A percentile compares a stretch with the other conserved stretches of the same genome.
Evolutionary conservation across 2,113 vertebrate species (phyloP).

Genomic region (Phalacrocorax pelagicus): DNA sequence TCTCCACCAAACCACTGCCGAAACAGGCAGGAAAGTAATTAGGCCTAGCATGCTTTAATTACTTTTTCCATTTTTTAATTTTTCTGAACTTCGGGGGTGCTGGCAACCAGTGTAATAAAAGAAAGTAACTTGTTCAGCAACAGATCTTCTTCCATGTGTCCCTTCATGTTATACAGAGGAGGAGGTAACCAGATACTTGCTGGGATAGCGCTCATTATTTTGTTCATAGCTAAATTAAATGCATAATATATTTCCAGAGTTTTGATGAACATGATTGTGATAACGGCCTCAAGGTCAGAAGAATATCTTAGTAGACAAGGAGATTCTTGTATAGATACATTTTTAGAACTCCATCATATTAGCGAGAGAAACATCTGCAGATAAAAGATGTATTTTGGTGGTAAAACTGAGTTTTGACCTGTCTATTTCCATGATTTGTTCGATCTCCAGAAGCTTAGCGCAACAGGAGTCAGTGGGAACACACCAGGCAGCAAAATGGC

Average conservation of each 20-base stretch:
- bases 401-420: background rate
- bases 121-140: slow-evolving; percentile 10
- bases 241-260: background rate
- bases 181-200: slow-evolving; percentile 10
- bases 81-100: slow-evolving; percentile 72
- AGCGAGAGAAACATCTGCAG: background rate
- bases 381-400: background rate
- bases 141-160: background rate
- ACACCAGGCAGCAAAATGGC: background rate
- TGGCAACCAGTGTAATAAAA: slow-evolving; percentile 3
- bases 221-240: background rate
- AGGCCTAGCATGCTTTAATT: slow-evolving; percentile 67
- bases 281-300: background rate
- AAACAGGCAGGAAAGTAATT: slow-evolving; percentile 62
- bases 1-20: slow-evolving; percentile 4
- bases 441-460: background rate
- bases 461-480: background rate
- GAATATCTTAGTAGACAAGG: background rate
- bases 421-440: background rate
- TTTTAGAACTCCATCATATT: background rate
- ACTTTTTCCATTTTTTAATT: slow-evolving; percentile 66
- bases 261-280: background rate
- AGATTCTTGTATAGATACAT: background rate
- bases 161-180: background rate
- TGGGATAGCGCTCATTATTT: background rate